Percentiles rank a stretch among this genome's conserved stretches.
Evolutionary conservation across 2,113 vertebrate species (phyloP).

Genomic region (Notiomystis cincta): DNA sequence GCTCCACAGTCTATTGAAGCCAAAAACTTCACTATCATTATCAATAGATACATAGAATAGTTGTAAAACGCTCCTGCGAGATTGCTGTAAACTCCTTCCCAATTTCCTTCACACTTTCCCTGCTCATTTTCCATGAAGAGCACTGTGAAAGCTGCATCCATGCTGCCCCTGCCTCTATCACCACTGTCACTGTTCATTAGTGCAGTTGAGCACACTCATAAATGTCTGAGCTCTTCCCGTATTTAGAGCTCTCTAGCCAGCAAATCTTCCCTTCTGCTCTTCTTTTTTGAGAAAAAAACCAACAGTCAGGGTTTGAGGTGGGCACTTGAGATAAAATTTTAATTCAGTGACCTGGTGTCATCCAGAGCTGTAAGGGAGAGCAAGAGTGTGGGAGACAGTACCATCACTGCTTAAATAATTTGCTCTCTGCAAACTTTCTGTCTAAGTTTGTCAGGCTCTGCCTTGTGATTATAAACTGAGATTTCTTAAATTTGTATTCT

Average conservation of each 20-base stretch:
- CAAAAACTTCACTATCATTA: not conserved
- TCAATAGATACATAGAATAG: not conserved
- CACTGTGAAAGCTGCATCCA: not conserved
- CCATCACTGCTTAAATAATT: slow-evolving; percentile 1
- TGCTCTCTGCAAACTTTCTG: slow-evolving; percentile 42
- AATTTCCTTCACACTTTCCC: not conserved
- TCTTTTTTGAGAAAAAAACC: not conserved
- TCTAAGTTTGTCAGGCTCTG: slow-evolving; percentile 30
- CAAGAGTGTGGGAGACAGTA: not conserved
- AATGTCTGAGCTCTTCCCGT: not conserved
- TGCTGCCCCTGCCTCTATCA: not conserved
- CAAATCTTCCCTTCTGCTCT: not conserved
- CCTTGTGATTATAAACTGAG: not conserved
- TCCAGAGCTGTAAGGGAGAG: not conserved
- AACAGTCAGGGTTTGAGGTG: not conserved
- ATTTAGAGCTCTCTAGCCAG: not conserved
- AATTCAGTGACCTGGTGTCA: not conserved
- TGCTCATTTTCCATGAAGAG: not conserved
- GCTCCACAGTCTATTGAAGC: not conserved
- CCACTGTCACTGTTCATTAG: not conserved
- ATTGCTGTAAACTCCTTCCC: not conserved
- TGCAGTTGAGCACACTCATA: not conserved
- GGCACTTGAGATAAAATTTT: not conserved
- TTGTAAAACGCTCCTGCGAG: not conserved
- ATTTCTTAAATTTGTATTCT: slow-evolving; percentile 26